phyloP scores from a whole-genome alignment of 2,797 vertebrate genomes.

The Kryptopterus vitreolus region DNA sequence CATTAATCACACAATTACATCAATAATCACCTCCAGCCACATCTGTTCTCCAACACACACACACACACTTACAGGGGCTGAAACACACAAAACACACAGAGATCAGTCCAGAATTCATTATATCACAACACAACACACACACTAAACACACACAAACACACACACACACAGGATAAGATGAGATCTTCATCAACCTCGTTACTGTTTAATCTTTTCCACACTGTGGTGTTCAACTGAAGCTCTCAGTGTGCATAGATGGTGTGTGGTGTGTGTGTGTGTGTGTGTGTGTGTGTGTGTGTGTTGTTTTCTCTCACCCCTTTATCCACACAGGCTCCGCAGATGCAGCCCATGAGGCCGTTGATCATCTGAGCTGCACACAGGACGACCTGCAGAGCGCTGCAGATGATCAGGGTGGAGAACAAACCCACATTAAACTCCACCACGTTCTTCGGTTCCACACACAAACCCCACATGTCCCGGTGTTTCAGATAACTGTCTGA shows the following conservation, averaged over 20 bases:
- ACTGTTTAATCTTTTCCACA: neutral
- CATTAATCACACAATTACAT: too few species aligned
- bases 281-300: neutral
- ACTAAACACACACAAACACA: too few species aligned
- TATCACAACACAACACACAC: neutral
- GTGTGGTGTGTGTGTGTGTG: neutral
- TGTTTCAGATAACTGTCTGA: constrained; percentile 66
- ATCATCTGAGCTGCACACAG: constrained; percentile 76
- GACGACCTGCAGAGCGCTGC: constrained; percentile 65
- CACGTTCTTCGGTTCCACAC: constrained; percentile 66
- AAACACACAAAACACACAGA: constrained; percentile 10
- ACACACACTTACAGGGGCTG: constrained; percentile 12
- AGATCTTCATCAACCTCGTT: neutral
- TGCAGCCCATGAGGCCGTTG: constrained; percentile 77
- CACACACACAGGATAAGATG: neutral
- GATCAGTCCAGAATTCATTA: neutral
- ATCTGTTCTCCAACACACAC: neutral
- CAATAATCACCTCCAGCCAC: neutral
- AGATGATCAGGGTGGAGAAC: constrained; percentile 71
- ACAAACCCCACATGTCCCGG: constrained; percentile 39
- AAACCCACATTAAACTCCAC: constrained; percentile 74
- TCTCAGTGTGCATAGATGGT: neutral
- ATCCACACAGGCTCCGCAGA: constrained; percentile 73
- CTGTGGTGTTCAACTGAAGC: neutral
- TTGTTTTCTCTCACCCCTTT: constrained; percentile 61